Evolutionary conservation across 2,888 invertebrate species (phyloP), one percentile per base, ranked within the genome.

Genomic region (Scotopteryx bipunctaria): DNA sequence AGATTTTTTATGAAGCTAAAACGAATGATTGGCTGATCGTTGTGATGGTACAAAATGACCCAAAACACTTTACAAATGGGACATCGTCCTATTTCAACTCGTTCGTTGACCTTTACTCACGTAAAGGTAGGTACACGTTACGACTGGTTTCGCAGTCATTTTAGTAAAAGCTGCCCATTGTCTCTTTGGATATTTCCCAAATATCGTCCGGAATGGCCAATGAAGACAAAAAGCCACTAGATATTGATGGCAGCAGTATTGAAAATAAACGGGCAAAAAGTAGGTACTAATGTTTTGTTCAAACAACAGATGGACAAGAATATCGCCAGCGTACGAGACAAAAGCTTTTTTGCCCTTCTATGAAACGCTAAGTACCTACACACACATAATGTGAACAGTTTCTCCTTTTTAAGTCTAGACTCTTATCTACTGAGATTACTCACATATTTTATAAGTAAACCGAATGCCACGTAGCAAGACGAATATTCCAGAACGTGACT

Each of bases 161-260:
- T 76, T 57, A 67, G 73, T 84, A 76, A 87, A 81, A 87, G 83
- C 82, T 63, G 57, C 66, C 76, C 68, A 79, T 86, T 84, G 81
- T 81, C 76, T 76, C 67, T 70, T 76, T 77, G 75, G 72, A 78
- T 72, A 71, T 70, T 71, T 69, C 75, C 78, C 79, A 78, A 80
- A 81, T 75, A 74, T 63, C 63, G 63, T 64, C 61, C 63, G 56
- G 45, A 68, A 66, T 64, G 67, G 58, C 75, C 73, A 65, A 76
- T 66, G 68, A 68, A 78, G 75, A 76, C 75, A 80, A 80, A 81
- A 78, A 76, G 63, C 68, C 71, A 69, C 76, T 70, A 66, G 63
- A 67, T 68, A 69, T 72, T 73, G 73, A 79, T 76, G 68, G 60
- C 64, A 58, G 67, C 53, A 58, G 57, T 69, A 71, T 75, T 69